Base-by-base conservation (phyloP, 2,888 invertebrate species). In the Agriopis leucophaearia region DNA sequence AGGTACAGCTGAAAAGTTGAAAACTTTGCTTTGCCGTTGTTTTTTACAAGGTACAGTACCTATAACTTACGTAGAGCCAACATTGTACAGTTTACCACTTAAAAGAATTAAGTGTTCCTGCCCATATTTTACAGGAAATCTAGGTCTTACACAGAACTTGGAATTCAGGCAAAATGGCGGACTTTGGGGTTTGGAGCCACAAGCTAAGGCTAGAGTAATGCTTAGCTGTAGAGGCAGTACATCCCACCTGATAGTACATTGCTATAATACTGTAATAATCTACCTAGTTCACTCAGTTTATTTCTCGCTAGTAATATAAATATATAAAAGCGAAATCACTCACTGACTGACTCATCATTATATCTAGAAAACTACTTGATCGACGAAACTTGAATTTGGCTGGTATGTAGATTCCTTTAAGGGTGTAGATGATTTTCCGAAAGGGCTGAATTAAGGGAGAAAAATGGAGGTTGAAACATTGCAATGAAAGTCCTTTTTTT, bases 191-290 rank as follows among this genome's bases (percentile, higher is more conserved):
- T 68, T 66, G 59, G 47, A 59, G 60, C 66, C 64, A 57, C 66
- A 65, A 56, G 60, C 38, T 70, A 70, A 72, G 72, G 72, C 72
- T 63, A 74, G 69, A 72, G 66, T 75, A 74, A 74, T 74, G 70
- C 59, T 72, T 72, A 70, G 75, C 74, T 61, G 64, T 57, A 70
- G 50, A 55, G 59, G 57, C 59, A 60, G 62, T 73, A 60, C 61
- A 69, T 59, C 52, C 45, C 60, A 69, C 74, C 64, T 75, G 55
- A 18, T 48, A 18, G 27, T 18, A 18, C 35, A 27, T 48, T 10
- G 7, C 27, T 27, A 27, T 27, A 27, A 27, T 16, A 15, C 15
- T 15, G 15, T 45, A 1, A 5, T 44, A 15, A 44, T 44, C 7
- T n/a, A 1, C 1, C 38, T 38, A 2, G 27, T 27, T 27, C 3